These are phyloP conservation scores for Chloroceryle inda DNA, from an alignment of 2,797 vertebrate species.

Conservation along the genomic window DNA sequence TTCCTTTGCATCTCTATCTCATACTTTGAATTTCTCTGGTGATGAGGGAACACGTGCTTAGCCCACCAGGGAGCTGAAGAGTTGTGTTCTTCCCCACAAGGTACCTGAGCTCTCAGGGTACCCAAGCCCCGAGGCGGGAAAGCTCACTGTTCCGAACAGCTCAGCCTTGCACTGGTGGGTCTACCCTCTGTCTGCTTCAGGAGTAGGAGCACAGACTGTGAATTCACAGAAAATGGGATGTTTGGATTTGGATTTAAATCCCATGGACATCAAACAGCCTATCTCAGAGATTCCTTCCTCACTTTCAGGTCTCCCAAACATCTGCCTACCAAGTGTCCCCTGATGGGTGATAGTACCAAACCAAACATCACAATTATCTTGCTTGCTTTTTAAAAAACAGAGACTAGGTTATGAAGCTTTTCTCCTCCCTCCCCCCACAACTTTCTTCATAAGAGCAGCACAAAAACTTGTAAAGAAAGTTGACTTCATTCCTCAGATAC, in stretches of 20 bases:
- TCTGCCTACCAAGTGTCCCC: not conserved
- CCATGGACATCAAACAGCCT: not conserved
- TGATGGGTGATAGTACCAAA: not conserved
- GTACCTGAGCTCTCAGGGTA: not conserved
- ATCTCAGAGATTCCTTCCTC: not conserved
- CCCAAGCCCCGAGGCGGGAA: rapidly evolving
- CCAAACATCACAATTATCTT: rapidly evolving
- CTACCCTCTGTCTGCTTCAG: not conserved
- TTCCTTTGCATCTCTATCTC: not conserved
- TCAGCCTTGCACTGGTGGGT: not conserved
- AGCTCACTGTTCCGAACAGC: rapidly evolving
- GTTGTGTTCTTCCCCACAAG: rapidly evolving
- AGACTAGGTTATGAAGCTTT: not conserved
- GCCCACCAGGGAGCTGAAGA: rapidly evolving
- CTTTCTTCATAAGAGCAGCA: constrained; percentile 15
- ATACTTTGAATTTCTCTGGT: not conserved
- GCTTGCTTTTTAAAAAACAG: not conserved
- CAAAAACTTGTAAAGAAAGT: constrained; percentile 33
- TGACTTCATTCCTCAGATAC: constrained; percentile 47
- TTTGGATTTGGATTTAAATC: not conserved
- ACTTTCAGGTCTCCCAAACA: not conserved
- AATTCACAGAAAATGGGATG: not conserved
- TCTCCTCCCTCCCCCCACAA: not conserved
- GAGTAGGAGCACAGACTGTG: rapidly evolving
- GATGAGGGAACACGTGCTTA: not conserved